Base-by-base conservation (phyloP, 2,888 invertebrate species). In the Plemyria rubiginata region DNA sequence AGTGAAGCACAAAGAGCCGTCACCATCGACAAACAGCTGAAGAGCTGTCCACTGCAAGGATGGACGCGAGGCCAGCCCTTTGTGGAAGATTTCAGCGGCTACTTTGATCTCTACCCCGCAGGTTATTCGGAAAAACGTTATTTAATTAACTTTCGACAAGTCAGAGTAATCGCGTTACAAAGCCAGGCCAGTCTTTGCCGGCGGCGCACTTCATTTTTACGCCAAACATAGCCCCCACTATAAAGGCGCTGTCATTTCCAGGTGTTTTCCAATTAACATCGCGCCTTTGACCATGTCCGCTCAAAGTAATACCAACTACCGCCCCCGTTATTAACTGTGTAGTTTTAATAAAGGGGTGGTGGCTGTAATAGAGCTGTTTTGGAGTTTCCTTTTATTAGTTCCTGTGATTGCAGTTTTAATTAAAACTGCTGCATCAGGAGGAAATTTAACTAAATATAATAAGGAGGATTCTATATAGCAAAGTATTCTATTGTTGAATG, bases 61-160 rank as follows among this genome's bases (percentile, higher is more conserved):
- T 75, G 79, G 77, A 77, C 72, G 82, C 80, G 84, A 90, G 88
- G 83, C 84, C 79, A 77, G 78, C 83, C 84, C 90, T 92, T 92
- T 90, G 90, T 86, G 84, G 79, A 82, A 85, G 88, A 87, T 88
- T 87, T 82, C 48, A 52, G 81, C 79, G 79, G 67, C 68, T 84
- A 87, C 92, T 92, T 92, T 92, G 92, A 92, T 87, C 84, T 88
- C 81, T 75, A 78, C 78, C 86, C 83, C 86, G 79, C 85, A 89
- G 90, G 87, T 92, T 88, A 90, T 92, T 92, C 86, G 85, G 90
- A 92, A 92, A 92, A 92, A 91, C 91, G 90, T 88, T 92, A 92
- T 92, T 92, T 92, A 92, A 92, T 92, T 92, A 92, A 92, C 87
- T 92, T 92, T 92, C 90, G 92, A 92, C 92, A 92, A 91, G 90